A percentile compares a stretch with the other conserved stretches of the same genome.
Evolutionary conservation across 2,797 vertebrate genomes (phyloP).

Genomic region (Cynodonichthys magdalenae): DNA sequence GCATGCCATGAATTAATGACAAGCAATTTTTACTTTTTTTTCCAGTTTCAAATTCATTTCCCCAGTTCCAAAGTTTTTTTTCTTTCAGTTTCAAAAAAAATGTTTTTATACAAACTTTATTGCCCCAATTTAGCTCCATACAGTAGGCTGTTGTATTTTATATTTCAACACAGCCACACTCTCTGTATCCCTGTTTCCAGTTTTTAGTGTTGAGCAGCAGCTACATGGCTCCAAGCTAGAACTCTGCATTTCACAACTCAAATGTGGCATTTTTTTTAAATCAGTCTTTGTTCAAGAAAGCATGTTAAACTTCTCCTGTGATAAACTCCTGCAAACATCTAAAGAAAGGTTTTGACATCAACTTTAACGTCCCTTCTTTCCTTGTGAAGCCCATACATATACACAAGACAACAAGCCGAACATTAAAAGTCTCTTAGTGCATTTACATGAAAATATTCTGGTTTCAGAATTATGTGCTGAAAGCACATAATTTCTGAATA

Average conservation of each 20-base stretch:
- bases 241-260: neutral
- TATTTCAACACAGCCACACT: neutral
- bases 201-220: neutral
- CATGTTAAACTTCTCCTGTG: neutral
- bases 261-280: neutral
- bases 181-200: neutral
- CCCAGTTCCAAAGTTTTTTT: no score
- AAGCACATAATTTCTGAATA: constrained; percentile 45
- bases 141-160: neutral
- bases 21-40: no score
- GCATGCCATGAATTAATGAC: no score
- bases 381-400: constrained; percentile 19
- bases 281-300: neutral
- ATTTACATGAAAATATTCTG: constrained; percentile 51
- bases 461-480: constrained; percentile 33
- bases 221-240: neutral
- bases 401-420: constrained; percentile 47
- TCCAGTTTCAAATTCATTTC: no score
- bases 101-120: no score
- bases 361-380: constrained; percentile 17
- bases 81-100: no score
- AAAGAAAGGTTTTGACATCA: neutral
- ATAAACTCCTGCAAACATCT: neutral
- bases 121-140: no score
- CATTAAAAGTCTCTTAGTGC: constrained; percentile 60